These are phyloP conservation scores for Oryzias melastigma DNA, from an alignment of 2,113 vertebrate species.

Conservation along the genomic window DNA sequence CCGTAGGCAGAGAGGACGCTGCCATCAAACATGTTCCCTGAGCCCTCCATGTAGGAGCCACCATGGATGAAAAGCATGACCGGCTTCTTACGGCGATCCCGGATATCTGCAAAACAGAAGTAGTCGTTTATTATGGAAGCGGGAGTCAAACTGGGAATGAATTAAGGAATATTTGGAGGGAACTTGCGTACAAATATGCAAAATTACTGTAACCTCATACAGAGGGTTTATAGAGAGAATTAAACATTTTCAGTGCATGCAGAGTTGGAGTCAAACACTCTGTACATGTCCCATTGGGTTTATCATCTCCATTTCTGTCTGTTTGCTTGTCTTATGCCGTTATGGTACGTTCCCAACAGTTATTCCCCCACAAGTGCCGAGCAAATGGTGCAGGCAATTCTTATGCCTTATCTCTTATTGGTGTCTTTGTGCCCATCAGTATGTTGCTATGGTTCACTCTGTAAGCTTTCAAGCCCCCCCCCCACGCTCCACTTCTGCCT, in stretches of 20 bases:
- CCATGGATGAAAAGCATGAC: slow-evolving; percentile 94
- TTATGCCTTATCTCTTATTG: slow-evolving; percentile 50
- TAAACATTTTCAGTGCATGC: slow-evolving; percentile 16
- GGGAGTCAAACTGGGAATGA: not conserved
- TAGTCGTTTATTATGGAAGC: slow-evolving; percentile 1
- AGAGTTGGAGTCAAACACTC: slow-evolving; percentile 16
- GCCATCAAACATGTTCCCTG: slow-evolving; percentile 93
- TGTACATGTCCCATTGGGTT: slow-evolving; percentile 10
- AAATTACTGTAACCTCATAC: not conserved
- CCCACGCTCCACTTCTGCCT: not conserved
- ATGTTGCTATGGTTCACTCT: slow-evolving; percentile 64
- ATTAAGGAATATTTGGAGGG: not conserved
- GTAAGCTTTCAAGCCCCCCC: slow-evolving; percentile 23
- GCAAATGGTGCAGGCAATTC: slow-evolving; percentile 51
- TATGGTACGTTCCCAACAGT: slow-evolving; percentile 41
- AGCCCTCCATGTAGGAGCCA: slow-evolving; percentile 92
- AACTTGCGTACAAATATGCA: not conserved
- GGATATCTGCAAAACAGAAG: slow-evolving; percentile 81
- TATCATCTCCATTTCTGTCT: slow-evolving; percentile 20
- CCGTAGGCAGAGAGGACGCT: slow-evolving; percentile 88
- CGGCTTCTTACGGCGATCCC: slow-evolving; percentile 88
- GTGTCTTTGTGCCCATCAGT: slow-evolving; percentile 54
- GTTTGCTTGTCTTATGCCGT: slow-evolving; percentile 18
- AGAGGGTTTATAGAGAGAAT: slow-evolving; percentile 1
- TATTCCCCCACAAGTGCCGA: slow-evolving; percentile 30